Evolutionary conservation across 1,140 invertebrate genomes (phyloP).

Genomic region (Limonius californicus): DNA sequence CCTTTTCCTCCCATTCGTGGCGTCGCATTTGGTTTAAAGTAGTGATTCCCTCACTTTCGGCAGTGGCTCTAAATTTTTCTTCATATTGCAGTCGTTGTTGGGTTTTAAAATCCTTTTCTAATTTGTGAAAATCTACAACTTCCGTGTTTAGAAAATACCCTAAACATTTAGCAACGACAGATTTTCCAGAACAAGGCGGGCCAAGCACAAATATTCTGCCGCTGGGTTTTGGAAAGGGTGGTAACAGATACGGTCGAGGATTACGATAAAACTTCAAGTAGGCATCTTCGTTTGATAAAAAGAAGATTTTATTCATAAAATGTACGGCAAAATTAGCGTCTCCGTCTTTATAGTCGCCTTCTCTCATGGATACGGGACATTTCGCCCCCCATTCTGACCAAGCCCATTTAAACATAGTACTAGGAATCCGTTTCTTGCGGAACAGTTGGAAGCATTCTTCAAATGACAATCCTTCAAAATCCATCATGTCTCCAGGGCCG

Average conservation of each 20-base stretch:
- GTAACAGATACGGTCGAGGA: slow-evolving; percentile 53
- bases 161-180: slow-evolving; percentile 42
- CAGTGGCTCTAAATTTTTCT: slow-evolving; percentile 43
- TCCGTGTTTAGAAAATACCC: slow-evolving; percentile 37
- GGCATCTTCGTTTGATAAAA: slow-evolving; percentile 50
- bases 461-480: slow-evolving; percentile 20
- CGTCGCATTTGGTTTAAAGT: slow-evolving; percentile 46
- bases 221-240: slow-evolving; percentile 43
- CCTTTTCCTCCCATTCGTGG: slow-evolving; percentile 36
- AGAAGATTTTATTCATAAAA: slow-evolving; percentile 58
- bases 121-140: slow-evolving; percentile 41
- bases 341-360: slow-evolving; percentile 48
- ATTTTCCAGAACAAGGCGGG: slow-evolving; percentile 45
- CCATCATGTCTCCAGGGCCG: slow-evolving; percentile 22
- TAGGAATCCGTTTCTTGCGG: slow-evolving; percentile 29
- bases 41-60: slow-evolving; percentile 47
- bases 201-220: slow-evolving; percentile 50
- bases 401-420: slow-evolving; percentile 42
- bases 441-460: slow-evolving; percentile 43
- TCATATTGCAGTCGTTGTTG: slow-evolving; percentile 43
- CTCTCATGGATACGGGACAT: slow-evolving; percentile 57
- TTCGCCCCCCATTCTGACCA: slow-evolving; percentile 54
- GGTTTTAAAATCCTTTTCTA: slow-evolving; percentile 40
- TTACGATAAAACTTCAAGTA: slow-evolving; percentile 53
- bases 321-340: slow-evolving; percentile 50